These are phyloP conservation scores for Sepioteuthis lessoniana DNA, from an alignment of 2,888 invertebrate species.

Conservation along the genomic window DNA sequence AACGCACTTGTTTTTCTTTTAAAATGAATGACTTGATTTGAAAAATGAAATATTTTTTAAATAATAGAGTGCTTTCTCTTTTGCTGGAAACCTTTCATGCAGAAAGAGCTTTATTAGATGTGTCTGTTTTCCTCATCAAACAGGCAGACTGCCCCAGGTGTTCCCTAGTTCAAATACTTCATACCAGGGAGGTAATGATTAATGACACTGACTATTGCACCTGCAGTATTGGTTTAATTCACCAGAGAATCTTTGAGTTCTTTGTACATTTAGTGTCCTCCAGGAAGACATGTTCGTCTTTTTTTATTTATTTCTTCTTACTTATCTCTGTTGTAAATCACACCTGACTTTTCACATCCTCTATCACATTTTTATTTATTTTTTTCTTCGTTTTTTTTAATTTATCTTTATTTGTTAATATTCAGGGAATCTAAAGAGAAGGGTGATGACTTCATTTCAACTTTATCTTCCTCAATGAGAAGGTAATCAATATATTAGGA, in stretches of 20 bases:
- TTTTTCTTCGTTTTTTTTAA: background rate
- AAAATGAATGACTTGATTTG: background rate
- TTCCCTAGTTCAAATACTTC: background rate
- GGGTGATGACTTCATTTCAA: background rate
- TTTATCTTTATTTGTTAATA: background rate
- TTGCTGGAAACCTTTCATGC: background rate
- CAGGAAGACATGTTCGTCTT: background rate
- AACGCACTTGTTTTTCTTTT: too few relatives aligned
- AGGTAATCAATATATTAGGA: background rate
- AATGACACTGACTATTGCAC: slow-evolving; percentile 16
- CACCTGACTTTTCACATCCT: background rate
- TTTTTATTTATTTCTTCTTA: background rate
- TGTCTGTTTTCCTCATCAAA: background rate
- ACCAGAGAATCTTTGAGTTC: background rate
- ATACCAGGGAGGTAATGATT: background rate
- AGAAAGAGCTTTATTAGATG: background rate
- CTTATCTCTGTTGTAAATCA: background rate
- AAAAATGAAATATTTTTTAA: background rate
- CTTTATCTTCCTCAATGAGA: background rate
- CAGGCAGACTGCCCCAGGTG: background rate
- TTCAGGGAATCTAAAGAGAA: background rate
- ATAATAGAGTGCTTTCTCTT: background rate
- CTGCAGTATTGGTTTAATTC: slow-evolving; percentile 9
- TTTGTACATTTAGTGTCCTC: background rate
- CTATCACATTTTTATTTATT: background rate